A percentile compares a stretch with the other conserved stretches of the same genome.
Conservation (phyloP, 2,888 invertebrate genomes). For the Hylaea fasciaria region DNA sequence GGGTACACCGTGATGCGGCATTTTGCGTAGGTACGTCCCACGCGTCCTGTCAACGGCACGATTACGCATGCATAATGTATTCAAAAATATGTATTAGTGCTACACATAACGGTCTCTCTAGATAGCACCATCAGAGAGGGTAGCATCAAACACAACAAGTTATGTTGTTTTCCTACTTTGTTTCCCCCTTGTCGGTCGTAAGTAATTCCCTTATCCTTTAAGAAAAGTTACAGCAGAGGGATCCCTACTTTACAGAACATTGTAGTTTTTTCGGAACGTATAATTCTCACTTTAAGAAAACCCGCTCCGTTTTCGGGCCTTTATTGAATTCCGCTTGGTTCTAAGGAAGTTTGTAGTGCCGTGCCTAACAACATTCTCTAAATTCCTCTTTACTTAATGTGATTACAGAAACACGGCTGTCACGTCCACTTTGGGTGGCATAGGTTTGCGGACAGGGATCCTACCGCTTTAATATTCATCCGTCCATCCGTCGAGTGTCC, state of each 20-base stretch:
- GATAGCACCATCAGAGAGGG: constrained; percentile 46
- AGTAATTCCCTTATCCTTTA: constrained; percentile 72
- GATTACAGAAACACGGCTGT: constrained; percentile 56
- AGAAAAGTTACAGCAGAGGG: constrained; percentile 70
- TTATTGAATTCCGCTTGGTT: constrained; percentile 79
- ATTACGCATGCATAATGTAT: constrained; percentile 30
- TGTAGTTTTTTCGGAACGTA: constrained; percentile 66
- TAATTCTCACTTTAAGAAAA: constrained; percentile 77
- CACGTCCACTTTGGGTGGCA: constrained; percentile 49
- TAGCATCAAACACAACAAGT: constrained; percentile 62
- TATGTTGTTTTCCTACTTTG: constrained; percentile 72
- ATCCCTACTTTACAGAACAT: constrained; percentile 67
- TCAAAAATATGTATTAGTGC: constrained; percentile 32
- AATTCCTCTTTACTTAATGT: constrained; percentile 64
- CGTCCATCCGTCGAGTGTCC: constrained; percentile 25
- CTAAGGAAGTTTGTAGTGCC: constrained; percentile 66
- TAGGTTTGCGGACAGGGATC: constrained; percentile 42
- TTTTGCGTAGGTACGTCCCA: constrained; percentile 36
- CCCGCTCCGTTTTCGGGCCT: constrained; percentile 65
- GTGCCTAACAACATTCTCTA: constrained; percentile 65
- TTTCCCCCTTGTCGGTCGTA: constrained; percentile 73
- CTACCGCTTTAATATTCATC: constrained; percentile 46
- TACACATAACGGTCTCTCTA: constrained; percentile 34
- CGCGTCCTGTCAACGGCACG: constrained; percentile 35
- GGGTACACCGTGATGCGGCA: constrained; percentile 28